A percentile compares a stretch with the other conserved stretches of the same genome.
These are phyloP conservation scores for Noctua janthina DNA, from an alignment of 2,888 invertebrate species.

Conservation along the genomic window DNA sequence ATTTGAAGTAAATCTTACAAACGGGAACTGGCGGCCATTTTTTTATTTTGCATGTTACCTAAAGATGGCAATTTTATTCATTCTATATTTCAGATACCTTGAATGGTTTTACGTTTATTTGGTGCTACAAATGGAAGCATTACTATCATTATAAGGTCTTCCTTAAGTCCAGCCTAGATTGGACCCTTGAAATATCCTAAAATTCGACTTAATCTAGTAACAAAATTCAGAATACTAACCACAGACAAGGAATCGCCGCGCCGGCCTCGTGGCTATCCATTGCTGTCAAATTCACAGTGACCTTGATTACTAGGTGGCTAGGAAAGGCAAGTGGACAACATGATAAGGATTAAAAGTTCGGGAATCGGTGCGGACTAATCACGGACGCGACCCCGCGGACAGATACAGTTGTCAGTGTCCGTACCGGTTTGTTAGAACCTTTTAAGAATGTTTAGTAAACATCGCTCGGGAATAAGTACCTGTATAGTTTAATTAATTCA, in stretches of 20 bases:
- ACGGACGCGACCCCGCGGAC: neutral
- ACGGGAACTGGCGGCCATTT: neutral
- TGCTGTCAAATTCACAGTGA: too few relatives aligned
- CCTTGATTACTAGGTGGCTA: too few relatives aligned
- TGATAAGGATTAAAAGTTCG: neutral
- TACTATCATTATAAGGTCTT: neutral
- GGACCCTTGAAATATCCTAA: too few relatives aligned
- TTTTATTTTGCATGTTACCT: neutral
- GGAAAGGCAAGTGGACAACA: neutral
- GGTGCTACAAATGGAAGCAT: conserved; percentile 2
- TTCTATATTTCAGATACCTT: neutral
- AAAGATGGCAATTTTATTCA: neutral
- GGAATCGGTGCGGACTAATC: neutral
- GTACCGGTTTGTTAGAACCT: neutral
- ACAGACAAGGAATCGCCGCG: neutral
- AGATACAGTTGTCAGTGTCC: neutral
- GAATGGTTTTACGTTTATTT: neutral
- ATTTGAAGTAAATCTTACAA: neutral
- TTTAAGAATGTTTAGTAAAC: conserved; percentile 20
- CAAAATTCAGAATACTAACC: conserved; percentile 1
- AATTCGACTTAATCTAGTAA: neutral
- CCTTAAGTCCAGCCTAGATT: neutral
- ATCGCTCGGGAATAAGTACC: conserved; percentile 63
- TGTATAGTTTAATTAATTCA: conserved; percentile 59
- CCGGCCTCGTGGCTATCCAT: too few relatives aligned